Base-by-base conservation (phyloP, 92 coral and sea anemone genomes). In the Meandrina meandrites region DNA sequence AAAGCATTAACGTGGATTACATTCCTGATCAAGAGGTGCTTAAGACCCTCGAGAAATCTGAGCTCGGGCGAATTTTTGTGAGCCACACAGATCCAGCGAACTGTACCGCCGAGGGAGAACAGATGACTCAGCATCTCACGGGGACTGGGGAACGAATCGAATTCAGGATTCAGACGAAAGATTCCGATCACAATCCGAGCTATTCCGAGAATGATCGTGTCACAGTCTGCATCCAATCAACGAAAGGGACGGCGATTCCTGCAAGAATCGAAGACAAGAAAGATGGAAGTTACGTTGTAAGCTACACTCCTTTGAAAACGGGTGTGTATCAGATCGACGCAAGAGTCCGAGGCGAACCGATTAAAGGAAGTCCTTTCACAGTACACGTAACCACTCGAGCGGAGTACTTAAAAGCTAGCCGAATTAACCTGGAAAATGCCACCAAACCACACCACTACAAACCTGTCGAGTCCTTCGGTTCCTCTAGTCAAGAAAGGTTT, bases 291-390 rank as follows among this genome's bases (percentile, higher is more conserved):
- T 94, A 92, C 78, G 79, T 90, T 34, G 86, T 93, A 8, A 84
- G 89, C 36, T 94, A 90, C 83, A 94, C 95, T 56, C 98, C 98
- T n/a, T 81, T 94, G 48, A 91, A 89, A 80, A 74, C 98, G 40
- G 98, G 95, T 30, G 80, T 88, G 48, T 93, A 91, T 84, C 82
- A 86, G 68, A 76, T 92, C n/a, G 89, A 94, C 66, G 91, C 89
- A 53, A 84, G 87, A 32, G 98, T 94, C 68, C 91, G 95, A 45
- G 92, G 88, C 17, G 93, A 92, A 50, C 79, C 84, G 30, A 91
- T 94, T 82, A 85, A 86, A 70, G 94, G 78, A 34, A 92, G 91
- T 54, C 94, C 95, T 9, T 91, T 84, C 68, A 88, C 90, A 66
- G 85, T 94, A 17, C 80, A 80, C 68, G 96, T 93, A 27, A 89